Percentiles rank a stretch among this genome's conserved stretches.
Conservation (phyloP, 2,797 vertebrate species). For the Sebastes vulpes region DNA sequence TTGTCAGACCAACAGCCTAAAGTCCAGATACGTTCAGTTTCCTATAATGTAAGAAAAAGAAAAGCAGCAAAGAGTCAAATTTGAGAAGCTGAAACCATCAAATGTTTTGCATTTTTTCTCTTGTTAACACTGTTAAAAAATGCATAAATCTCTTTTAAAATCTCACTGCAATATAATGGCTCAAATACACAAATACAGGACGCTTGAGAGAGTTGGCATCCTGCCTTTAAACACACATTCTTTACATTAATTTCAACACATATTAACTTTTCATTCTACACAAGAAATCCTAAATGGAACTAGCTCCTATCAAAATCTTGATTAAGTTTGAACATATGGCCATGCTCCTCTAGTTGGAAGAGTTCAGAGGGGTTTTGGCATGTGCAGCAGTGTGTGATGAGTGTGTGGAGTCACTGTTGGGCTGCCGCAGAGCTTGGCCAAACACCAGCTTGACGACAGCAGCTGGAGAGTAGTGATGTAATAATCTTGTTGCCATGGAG, state of each 20-base stretch:
- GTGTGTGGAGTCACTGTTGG: constrained; percentile 64
- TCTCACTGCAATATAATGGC: background rate
- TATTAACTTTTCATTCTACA: background rate
- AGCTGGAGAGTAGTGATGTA: constrained; percentile 84
- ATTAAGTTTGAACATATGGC: background rate
- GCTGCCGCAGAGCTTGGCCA: constrained; percentile 73
- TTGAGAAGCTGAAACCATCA: background rate
- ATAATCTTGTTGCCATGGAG: constrained; percentile 87
- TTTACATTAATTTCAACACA: background rate
- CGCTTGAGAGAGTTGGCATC: background rate
- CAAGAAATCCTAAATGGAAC: background rate
- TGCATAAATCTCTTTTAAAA: background rate
- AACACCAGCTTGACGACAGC: constrained; percentile 80
- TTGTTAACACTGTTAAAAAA: background rate
- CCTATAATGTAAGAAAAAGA: background rate
- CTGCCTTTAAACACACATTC: background rate
- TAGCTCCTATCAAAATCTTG: background rate
- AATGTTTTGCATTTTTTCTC: background rate
- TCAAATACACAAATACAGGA: background rate
- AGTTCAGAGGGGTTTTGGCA: constrained; percentile 44
- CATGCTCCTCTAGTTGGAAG: constrained; percentile 6
- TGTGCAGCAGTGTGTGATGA: constrained; percentile 19
- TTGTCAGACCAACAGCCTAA: background rate
- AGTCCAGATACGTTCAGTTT: background rate
- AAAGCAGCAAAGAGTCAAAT: background rate